Conservation (phyloP, 2,797 vertebrate genomes). For the Micropoecilia bifurca region DNA sequence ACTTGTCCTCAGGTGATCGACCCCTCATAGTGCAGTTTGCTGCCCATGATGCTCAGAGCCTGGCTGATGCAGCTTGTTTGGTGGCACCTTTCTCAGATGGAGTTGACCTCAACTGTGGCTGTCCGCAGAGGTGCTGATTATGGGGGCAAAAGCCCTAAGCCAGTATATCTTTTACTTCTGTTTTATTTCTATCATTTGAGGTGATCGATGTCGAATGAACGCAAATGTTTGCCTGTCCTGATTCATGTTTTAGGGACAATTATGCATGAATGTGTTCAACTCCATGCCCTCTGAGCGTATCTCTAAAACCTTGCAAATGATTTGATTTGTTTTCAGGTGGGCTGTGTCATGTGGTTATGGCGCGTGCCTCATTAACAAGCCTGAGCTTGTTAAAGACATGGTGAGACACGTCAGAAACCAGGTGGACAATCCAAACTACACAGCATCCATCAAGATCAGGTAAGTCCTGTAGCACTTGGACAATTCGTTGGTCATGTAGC, state of each 20-base stretch:
- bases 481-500: not conserved
- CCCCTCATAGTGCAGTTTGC: conserved; percentile 97
- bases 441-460: conserved; percentile 96
- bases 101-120: conserved; percentile 97
- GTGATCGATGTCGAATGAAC: not conserved
- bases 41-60: conserved; percentile 90
- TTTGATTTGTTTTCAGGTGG: conserved; percentile 83
- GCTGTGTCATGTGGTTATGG: conserved; percentile 94
- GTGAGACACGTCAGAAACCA: conserved; percentile 90
- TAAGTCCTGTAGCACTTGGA: conserved; percentile 46
- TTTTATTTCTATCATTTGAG: not conserved
- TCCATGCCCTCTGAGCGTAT: not conserved
- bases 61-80: conserved; percentile 90
- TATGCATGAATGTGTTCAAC: not conserved
- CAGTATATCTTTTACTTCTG: not conserved
- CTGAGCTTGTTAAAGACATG: conserved; percentile 94
- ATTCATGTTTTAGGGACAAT: not conserved
- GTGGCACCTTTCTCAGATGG: conserved; percentile 92
- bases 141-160: not conserved
- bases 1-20: conserved; percentile 83
- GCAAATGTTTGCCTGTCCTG: not conserved
- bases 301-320: not conserved
- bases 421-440: conserved; percentile 88
- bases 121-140: conserved; percentile 91
- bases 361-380: conserved; percentile 96